A percentile compares a stretch with the other conserved stretches of the same genome.
Conservation (phyloP, 2,113 vertebrate species). For the Epinephelus moara region DNA sequence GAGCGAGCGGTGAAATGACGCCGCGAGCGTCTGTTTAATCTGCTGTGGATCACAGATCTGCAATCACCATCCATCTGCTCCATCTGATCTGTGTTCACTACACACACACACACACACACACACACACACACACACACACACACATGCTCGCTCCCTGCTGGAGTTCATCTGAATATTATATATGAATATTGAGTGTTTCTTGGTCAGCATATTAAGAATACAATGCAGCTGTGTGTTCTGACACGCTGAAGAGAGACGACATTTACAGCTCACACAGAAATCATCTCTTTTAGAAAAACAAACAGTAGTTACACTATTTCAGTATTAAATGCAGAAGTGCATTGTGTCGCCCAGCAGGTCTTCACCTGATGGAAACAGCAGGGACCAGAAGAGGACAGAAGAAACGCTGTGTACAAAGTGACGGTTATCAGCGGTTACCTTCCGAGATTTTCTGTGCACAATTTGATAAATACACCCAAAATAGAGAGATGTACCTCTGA, state of each 20-base stretch:
- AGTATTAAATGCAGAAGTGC: not conserved
- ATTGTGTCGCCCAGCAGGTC: not conserved
- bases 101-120: constrained; percentile 13
- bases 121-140: constrained; percentile 26
- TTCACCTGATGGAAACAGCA: not conserved
- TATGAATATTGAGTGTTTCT: constrained; percentile 7
- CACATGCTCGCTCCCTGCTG: not conserved
- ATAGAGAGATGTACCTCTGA: not conserved
- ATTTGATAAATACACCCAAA: not conserved
- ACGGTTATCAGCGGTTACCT: not conserved
- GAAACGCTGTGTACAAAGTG: not conserved
- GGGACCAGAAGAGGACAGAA: not conserved
- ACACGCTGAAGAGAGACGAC: not conserved
- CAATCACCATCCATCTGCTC: constrained; percentile 60
- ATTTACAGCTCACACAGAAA: not conserved
- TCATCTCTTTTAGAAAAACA: not conserved
- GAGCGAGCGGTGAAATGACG: constrained; percentile 34
- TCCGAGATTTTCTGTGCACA: not conserved
- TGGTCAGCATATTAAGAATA: constrained; percentile 39
- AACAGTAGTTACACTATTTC: not conserved
- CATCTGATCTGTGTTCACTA: constrained; percentile 27
- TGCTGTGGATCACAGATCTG: constrained; percentile 54
- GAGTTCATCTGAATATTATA: constrained; percentile 20
- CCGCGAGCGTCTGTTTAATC: constrained; percentile 52
- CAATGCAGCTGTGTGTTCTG: constrained; percentile 18